These are phyloP conservation scores for Argyresthia albistria DNA, from an alignment of 2,888 invertebrate genomes.

Conservation along the genomic window DNA sequence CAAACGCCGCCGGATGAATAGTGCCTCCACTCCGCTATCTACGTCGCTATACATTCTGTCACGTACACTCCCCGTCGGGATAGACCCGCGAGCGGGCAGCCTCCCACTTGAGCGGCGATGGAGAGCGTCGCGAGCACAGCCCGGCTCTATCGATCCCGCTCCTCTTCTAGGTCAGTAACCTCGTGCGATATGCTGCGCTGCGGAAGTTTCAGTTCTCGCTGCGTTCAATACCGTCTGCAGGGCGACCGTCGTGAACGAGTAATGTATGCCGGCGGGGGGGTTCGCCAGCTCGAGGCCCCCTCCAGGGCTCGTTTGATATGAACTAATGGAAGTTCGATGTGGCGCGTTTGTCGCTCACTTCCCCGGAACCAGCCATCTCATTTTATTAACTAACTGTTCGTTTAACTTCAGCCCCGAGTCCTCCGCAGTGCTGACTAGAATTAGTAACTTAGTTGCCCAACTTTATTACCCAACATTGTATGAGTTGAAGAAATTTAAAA, in stretches of 20 bases:
- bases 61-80: not conserved
- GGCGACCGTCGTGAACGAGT: not conserved
- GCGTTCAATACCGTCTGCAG: not conserved
- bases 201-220: not conserved
- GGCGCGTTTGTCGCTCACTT: not conserved
- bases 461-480: no score
- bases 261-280: conserved; percentile 7
- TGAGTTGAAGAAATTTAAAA: no score
- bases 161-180: not conserved
- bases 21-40: not conserved
- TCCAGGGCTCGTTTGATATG: conserved; percentile 7
- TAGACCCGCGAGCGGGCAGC: not conserved
- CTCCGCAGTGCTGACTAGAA: no score
- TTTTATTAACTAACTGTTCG: no score
- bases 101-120: not conserved
- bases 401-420: no score
- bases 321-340: conserved; percentile 17
- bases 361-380: no score
- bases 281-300: conserved; percentile 10
- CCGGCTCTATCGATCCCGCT: not conserved
- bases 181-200: not conserved
- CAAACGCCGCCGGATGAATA: not conserved
- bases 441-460: no score
- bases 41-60: not conserved
- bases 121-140: not conserved